Percentiles rank a stretch among this genome's conserved stretches.
Conservation (phyloP, 2,888 invertebrate genomes). For the Hypolimnas misippus region DNA sequence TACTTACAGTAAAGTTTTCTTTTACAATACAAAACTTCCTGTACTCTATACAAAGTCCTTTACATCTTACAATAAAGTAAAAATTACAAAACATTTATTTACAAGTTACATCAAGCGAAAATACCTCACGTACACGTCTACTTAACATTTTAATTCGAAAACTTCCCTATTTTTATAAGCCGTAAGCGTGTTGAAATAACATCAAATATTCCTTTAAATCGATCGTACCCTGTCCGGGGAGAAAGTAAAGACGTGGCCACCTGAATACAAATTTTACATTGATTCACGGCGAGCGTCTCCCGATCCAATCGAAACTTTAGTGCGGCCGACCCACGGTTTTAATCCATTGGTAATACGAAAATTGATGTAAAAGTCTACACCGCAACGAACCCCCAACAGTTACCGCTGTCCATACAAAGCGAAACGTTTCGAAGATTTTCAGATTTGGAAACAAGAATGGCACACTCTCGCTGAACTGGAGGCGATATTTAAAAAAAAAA, state of each 20-base stretch:
- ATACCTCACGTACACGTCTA: slow-evolving; percentile 7
- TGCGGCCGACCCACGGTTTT: slow-evolving; percentile 75
- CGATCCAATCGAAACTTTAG: slow-evolving; percentile 77
- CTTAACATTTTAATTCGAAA: slow-evolving; percentile 36
- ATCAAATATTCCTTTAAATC: slow-evolving; percentile 65
- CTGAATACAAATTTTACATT: slow-evolving; percentile 81
- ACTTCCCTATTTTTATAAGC: slow-evolving; percentile 40
- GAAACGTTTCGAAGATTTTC: slow-evolving; percentile 64
- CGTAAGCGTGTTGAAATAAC: slow-evolving; percentile 42
- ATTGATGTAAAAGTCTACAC: slow-evolving; percentile 79
- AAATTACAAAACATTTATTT: no score
- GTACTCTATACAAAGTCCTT: no score
- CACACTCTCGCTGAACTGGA: slow-evolving; percentile 22
- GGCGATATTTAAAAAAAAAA: background rate
- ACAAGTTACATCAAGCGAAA: background rate
- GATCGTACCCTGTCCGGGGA: slow-evolving; percentile 62
- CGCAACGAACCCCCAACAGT: slow-evolving; percentile 58
- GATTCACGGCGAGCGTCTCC: slow-evolving; percentile 70
- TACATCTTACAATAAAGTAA: no score
- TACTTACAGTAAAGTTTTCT: no score
- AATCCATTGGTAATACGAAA: slow-evolving; percentile 83
- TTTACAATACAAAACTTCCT: no score
- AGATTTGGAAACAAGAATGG: slow-evolving; percentile 54
- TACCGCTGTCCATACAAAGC: slow-evolving; percentile 71
- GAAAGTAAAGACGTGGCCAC: slow-evolving; percentile 65